Evolutionary conservation across 2,888 invertebrate genomes (phyloP), one percentile per base, ranked within the genome.

Genomic region (Mechanitis mazaeus): DNA sequence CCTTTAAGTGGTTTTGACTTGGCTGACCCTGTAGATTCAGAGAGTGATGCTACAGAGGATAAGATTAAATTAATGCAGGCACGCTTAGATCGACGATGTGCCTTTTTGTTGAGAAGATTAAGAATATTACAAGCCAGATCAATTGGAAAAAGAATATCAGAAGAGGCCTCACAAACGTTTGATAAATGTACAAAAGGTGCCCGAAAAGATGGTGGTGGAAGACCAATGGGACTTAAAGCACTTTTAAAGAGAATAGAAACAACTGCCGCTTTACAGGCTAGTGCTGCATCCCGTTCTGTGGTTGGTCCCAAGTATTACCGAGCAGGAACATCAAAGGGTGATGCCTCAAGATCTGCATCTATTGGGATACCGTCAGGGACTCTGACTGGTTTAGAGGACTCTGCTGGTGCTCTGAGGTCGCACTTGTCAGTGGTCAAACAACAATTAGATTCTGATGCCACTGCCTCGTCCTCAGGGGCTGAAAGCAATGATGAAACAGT

Each of bases 401-500:
- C 95, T 1, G 92, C 95, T 0, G 95, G 95, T 28, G 92, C 94
- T 28, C 81, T 97, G 66, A 91, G 93, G 56, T 92, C 94, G 0
- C 95, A 96, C 79, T 83, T 97, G 70, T 91, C 93, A 35, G 90
- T 95, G 67, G 92, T 96, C 61, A 94, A 96, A 78, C 91, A 91
- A 64, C 94, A 94, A 72, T 90, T 96, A 68, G 98, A 98, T 83
- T 97, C 97, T 1, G 98, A 98, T 87, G 97, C 96, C 45, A 98
- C 98, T 1, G 96, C 94, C 20, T 97, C 97, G 65, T 97, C 97
- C 76, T 97, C 97, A 20, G 98, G 97, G 59, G 97, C 96, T 45
- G 98, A 98, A 82, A 97, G 97, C 75, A 96, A 96, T 82, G 97
- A 98, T 89, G 97, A 98, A 82, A 93, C 94, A 87, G 93, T 95